Percentiles rank a stretch among this genome's conserved stretches.
phyloP scores from a whole-genome alignment of 2,797 vertebrate species.

The Molossus alvarezi region DNA sequence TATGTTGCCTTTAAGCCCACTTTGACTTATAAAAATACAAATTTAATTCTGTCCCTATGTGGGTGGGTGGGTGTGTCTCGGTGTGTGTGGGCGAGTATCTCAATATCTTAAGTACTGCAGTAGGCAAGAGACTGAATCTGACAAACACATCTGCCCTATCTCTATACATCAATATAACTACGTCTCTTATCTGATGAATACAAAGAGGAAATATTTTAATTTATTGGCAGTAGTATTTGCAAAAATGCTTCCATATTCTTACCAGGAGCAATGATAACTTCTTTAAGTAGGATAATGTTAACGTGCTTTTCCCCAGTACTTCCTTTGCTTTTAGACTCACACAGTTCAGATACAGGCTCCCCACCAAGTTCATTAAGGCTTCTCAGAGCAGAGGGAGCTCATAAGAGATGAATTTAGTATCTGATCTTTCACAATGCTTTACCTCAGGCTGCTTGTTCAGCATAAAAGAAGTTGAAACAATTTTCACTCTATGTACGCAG shows the following conservation, averaged over 20 bases:
- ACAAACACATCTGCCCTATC: not conserved
- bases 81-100: not conserved
- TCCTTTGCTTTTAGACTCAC: constrained; percentile 24
- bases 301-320: constrained; percentile 36
- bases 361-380: not conserved
- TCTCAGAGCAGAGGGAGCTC: not conserved
- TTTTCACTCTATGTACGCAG: not conserved
- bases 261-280: not conserved
- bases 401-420: constrained; percentile 13
- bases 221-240: constrained; percentile 26
- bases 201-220: constrained; percentile 55
- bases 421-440: not conserved
- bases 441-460: constrained; percentile 33
- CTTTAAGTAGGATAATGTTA: not conserved
- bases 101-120: not conserved
- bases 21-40: constrained; percentile 47
- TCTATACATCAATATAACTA: not conserved
- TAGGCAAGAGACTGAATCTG: constrained; percentile 4
- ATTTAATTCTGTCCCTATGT: not conserved
- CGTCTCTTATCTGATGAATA: constrained; percentile 36
- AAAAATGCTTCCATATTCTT: constrained; percentile 35
- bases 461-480: not conserved
- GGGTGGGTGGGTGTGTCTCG: not conserved
- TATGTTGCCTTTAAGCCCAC: not conserved
- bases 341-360: not conserved